phyloP scores from a whole-genome alignment of 2,113 vertebrate species.

The Osmerus mordax region DNA sequence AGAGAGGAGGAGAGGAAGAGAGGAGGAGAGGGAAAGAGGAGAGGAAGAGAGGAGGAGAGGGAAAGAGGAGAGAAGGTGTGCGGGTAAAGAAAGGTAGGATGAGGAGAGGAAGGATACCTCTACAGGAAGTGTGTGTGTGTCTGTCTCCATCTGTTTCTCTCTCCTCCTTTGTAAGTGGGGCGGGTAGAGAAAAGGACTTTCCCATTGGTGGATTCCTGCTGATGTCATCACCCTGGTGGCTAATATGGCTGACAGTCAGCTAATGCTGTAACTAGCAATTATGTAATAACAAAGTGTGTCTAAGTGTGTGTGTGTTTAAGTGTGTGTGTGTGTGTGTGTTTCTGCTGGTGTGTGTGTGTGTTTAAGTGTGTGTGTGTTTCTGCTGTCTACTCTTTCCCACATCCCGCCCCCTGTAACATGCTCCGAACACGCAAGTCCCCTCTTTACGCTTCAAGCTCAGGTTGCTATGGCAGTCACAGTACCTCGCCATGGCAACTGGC shows the following conservation, averaged over 20 bases:
- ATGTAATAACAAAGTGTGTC: not conserved
- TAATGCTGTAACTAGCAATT: too few species aligned
- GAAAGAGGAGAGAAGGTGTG: too few species aligned
- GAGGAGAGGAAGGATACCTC: too few species aligned
- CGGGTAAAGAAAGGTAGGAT: too few species aligned
- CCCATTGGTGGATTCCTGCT: not conserved
- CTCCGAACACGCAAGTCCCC: not conserved
- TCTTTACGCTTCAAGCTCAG: not conserved
- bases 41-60: too few species aligned
- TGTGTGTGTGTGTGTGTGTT: not conserved
- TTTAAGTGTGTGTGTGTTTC: not conserved
- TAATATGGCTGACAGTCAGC: too few species aligned
- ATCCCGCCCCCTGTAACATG: not conserved
- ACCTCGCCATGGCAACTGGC: conserved; percentile 1
- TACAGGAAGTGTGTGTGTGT: not conserved
- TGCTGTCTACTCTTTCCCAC: not conserved
- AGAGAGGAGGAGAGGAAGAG: too few species aligned
- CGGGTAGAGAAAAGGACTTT: not conserved
- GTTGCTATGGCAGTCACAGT: not conserved
- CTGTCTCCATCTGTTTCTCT: not conserved
- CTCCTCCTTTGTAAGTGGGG: not conserved
- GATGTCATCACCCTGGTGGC: not conserved
- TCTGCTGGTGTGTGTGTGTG: not conserved
- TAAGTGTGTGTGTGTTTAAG: too few species aligned
- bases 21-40: too few species aligned